phyloP scores from a whole-genome alignment of 2,797 vertebrate species.

The Falco novaeseelandiae region DNA sequence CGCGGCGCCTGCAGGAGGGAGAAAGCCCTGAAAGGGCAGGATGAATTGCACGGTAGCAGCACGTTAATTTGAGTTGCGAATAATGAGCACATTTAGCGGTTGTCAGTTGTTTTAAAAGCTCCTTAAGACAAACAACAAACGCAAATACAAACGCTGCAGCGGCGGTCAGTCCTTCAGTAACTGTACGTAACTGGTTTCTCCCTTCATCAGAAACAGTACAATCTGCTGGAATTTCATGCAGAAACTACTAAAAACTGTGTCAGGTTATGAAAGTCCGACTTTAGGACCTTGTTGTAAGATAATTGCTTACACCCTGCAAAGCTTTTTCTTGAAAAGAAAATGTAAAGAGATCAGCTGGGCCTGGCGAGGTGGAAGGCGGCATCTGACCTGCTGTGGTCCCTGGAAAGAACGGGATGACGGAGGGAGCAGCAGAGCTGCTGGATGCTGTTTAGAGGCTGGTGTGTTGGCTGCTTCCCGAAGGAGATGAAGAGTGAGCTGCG shows the following conservation, averaged over 20 bases:
- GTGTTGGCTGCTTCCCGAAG: not conserved
- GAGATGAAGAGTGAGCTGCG: not conserved
- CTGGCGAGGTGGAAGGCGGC: not conserved
- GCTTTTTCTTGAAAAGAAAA: not conserved
- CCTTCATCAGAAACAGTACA: not conserved
- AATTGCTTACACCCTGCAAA: not conserved
- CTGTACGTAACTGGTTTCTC: not conserved
- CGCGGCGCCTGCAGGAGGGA: not conserved
- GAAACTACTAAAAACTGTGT: not conserved
- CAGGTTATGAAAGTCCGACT: not conserved
- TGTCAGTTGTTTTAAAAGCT: not conserved
- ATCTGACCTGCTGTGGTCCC: not conserved
- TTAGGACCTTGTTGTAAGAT: not conserved
- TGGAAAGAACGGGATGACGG: accelerated
- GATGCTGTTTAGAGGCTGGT: not conserved
- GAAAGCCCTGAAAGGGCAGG: not conserved
- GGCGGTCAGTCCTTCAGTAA: not conserved
- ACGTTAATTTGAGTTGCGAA: not conserved
- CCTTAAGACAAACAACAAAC: not conserved
- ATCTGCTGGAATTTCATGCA: not conserved
- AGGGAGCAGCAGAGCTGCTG: not conserved
- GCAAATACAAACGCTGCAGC: not conserved
- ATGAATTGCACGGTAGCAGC: not conserved
- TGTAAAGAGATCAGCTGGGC: not conserved
- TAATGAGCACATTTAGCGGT: not conserved